phyloP scores from a whole-genome alignment of 2,797 vertebrate species.

The Limnodromus scolopaceus region DNA sequence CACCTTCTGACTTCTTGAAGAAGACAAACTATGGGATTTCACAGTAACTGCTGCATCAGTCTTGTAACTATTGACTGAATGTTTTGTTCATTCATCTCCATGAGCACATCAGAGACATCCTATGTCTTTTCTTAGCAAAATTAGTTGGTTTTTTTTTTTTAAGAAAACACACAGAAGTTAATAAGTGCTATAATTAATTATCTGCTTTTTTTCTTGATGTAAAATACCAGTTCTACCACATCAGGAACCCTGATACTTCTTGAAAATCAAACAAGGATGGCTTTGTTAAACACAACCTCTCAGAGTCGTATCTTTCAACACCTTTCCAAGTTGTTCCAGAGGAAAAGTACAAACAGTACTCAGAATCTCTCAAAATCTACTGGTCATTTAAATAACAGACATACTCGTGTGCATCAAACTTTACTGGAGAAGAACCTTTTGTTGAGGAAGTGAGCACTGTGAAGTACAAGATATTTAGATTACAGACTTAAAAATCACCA shows the following conservation, averaged over 20 bases:
- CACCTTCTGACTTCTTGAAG: background rate
- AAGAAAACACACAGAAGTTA: background rate
- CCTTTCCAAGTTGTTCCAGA: background rate
- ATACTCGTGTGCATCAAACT: background rate
- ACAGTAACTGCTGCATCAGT: background rate
- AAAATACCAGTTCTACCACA: background rate
- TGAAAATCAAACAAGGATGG: background rate
- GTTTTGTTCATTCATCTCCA: background rate
- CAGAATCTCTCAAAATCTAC: background rate
- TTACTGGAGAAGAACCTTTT: background rate
- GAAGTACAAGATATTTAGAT: background rate
- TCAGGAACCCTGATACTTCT: background rate
- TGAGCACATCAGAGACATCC: background rate
- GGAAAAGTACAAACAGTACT: background rate
- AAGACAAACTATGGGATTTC: background rate
- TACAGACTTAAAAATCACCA: background rate
- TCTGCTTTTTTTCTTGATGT: background rate
- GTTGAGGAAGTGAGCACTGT: background rate
- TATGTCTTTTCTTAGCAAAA: background rate
- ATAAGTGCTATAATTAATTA: background rate
- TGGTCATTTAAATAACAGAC: background rate
- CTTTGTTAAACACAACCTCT: background rate
- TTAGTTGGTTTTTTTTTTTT: background rate
- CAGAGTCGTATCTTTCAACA: background rate
- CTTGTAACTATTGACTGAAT: background rate